Percentiles rank a stretch among this genome's conserved stretches.
Evolutionary conservation across 2,888 invertebrate genomes (phyloP).

Genomic region (Parapristionchus giblindavisi): DNA sequence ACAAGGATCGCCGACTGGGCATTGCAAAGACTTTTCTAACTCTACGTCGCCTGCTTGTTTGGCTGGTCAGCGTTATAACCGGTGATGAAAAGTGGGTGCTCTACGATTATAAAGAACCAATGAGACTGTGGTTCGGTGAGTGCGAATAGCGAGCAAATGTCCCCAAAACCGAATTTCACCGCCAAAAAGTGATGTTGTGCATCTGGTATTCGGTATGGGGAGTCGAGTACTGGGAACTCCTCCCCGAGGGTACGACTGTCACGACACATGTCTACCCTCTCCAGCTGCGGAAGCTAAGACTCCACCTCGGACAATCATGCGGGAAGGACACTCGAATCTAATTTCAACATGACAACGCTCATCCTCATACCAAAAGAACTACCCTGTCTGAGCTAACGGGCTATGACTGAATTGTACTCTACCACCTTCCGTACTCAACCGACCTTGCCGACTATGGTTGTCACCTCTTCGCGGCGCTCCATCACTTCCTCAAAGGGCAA

Average conservation of each 20-base stretch:
- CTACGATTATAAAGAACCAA: not conserved
- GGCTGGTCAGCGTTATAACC: not conserved
- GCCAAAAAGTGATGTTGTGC: no score
- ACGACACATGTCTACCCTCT: not conserved
- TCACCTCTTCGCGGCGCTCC: not conserved
- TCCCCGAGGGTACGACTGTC: not conserved
- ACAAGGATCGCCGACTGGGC: no score
- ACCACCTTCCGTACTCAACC: not conserved
- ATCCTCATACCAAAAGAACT: not conserved
- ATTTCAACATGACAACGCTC: conserved; percentile 3
- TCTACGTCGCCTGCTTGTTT: not conserved
- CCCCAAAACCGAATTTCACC: no score
- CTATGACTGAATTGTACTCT: not conserved
- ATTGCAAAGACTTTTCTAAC: no score
- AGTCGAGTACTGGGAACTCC: not conserved
- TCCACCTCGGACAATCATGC: not conserved
- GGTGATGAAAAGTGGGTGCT: not conserved
- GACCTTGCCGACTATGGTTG: not conserved
- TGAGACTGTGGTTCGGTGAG: not conserved
- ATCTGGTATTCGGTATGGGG: not conserved
- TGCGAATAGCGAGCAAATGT: not conserved
- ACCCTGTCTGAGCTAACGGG: not conserved
- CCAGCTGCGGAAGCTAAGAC: not conserved
- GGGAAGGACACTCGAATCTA: not conserved
- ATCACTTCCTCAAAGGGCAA: not conserved